Evolutionary conservation across 2,888 invertebrate species (phyloP), one percentile per base, ranked within the genome.

Genomic region (Epiblema foenella): DNA sequence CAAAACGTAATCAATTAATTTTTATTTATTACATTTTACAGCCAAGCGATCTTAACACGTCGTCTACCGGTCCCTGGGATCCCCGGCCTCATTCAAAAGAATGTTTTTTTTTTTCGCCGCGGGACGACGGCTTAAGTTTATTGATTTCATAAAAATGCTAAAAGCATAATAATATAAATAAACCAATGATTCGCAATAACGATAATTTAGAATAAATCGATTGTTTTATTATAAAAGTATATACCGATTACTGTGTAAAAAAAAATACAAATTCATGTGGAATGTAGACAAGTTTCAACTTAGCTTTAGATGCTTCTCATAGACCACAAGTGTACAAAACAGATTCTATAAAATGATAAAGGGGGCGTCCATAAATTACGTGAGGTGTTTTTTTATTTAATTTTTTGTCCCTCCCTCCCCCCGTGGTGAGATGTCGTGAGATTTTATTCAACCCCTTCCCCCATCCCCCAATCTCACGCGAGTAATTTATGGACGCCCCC

Each of bases 201-300:
- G 3, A 42, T 7, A 49, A 46, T n/a, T n/a, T 24, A 5, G 10
- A n/a, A 29, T 11, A 46, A 60, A 60, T 24, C 17, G 29, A 56
- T 56, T 56, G 15, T 42, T 15, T 42, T 15, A 12, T 42, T 12
- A 7, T 56, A 24, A 18, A 8, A 1, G 24, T 24, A 24, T 3
- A 24, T 24, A 59, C n/a, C 42, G 10, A 42, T 46, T 20, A 39
- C 0, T 15, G 42, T 42, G 8, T 56, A 56, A 15, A 24, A 24
- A 56, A n/a, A n/a, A n/a, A 46, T 24, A 54, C 20, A 52, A 52
- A 54, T 24, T 15, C 12, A 56, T 56, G 8, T 18, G 62, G 64
- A 64, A 64, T 64, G 64, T 64, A 24, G 11, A 17, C 12, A 49
- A n/a, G 39, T 20, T 51, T 33, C 1, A 20, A 37, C 64, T 64